Percentiles rank a stretch among this genome's conserved stretches.
phyloP scores from a whole-genome alignment of 1,140 invertebrate genomes.

The Pseudomyrmex concolor region DNA sequence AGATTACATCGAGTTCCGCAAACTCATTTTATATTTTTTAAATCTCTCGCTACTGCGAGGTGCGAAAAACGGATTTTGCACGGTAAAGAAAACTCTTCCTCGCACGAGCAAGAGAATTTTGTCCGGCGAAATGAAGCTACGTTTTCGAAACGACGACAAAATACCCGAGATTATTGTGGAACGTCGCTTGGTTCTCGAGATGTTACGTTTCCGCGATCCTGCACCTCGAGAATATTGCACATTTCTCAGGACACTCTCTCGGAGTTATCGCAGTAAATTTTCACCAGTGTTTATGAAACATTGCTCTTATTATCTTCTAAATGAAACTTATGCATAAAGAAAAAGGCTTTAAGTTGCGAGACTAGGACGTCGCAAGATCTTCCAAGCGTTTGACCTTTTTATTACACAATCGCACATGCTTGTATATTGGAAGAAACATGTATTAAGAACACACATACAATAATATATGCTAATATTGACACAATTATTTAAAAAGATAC shows the following conservation, averaged over 20 bases:
- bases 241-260: conserved; percentile 4
- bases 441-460: no score
- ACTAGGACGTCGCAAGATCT: background rate
- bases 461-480: background rate
- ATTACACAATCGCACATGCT: background rate
- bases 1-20: conserved; percentile 4
- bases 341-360: background rate
- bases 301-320: conserved; percentile 39
- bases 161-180: conserved; percentile 18
- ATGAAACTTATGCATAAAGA: conserved; percentile 5
- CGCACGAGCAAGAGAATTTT: conserved; percentile 14
- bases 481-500: conserved; percentile 3
- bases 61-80: conserved; percentile 10
- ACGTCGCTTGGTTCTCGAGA: background rate
- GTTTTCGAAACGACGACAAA: conserved; percentile 29
- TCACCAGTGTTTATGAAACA: conserved; percentile 13
- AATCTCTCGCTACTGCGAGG: background rate
- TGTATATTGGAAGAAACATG: background rate
- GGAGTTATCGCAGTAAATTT: conserved; percentile 21
- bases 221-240: conserved; percentile 21
- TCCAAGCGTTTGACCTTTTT: background rate
- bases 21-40: conserved; percentile 36
- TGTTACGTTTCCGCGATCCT: background rate
- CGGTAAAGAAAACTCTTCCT: background rate
- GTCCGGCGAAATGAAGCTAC: background rate